Conservation (phyloP, 2,797 vertebrate species). For the Coregonus suidteri region DNA sequence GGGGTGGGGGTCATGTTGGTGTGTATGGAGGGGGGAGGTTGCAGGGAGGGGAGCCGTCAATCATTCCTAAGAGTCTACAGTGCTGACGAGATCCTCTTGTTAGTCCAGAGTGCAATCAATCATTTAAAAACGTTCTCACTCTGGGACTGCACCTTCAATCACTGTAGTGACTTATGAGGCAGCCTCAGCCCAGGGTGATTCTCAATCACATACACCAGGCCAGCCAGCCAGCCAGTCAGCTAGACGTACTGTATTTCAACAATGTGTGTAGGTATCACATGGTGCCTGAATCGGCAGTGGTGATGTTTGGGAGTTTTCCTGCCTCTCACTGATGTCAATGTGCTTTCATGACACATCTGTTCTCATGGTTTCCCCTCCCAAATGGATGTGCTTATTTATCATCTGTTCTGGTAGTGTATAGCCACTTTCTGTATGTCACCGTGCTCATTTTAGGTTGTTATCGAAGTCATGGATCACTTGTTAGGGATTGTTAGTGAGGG, state of each 20-base stretch:
- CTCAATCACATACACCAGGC: slow-evolving; percentile 21
- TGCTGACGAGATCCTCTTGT: slow-evolving; percentile 37
- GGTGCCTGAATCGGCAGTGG: background rate
- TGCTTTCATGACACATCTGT: slow-evolving; percentile 44
- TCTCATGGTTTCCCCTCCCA: slow-evolving; percentile 12
- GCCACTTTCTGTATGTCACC: background rate
- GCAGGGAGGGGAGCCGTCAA: slow-evolving; percentile 20
- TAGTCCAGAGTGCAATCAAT: slow-evolving; percentile 39
- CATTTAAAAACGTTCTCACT: slow-evolving; percentile 26
- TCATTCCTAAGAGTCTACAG: slow-evolving; percentile 35
- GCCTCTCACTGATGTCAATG: slow-evolving; percentile 27
- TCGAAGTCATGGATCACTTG: background rate
- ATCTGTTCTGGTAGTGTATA: background rate
- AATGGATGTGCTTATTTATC: slow-evolving; percentile 2
- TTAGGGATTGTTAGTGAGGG: background rate
- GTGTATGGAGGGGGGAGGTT: background rate
- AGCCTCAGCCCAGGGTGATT: slow-evolving; percentile 12
- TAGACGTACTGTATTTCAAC: slow-evolving; percentile 1
- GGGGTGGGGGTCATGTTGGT: background rate
- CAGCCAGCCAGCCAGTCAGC: slow-evolving; percentile 4
- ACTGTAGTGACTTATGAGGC: slow-evolving; percentile 21
- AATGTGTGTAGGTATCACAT: background rate
- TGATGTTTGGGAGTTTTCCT: background rate
- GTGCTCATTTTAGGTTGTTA: background rate
- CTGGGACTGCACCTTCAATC: slow-evolving; percentile 33